These are phyloP conservation scores for Pongo pygmaeus DNA, from an alignment of 2,113 vertebrate species.

Conservation along the genomic window DNA sequence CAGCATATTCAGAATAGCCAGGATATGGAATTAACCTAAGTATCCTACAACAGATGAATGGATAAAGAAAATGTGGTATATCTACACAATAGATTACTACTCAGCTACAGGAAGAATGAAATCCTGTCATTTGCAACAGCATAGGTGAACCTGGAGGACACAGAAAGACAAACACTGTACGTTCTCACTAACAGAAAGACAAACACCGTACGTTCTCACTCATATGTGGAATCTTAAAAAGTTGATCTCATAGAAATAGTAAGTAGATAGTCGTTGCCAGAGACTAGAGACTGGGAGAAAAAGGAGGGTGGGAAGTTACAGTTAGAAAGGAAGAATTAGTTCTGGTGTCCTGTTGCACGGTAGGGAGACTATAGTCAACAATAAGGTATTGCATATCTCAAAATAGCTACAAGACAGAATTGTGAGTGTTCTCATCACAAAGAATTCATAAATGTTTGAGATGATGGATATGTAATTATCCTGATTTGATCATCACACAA, in stretches of 20 bases:
- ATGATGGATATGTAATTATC: not conserved
- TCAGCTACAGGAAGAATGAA: not conserved
- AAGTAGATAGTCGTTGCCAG: not conserved
- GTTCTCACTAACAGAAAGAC: not conserved
- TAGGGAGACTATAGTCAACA: not conserved
- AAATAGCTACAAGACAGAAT: not conserved
- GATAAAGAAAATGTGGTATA: not conserved
- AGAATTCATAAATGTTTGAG: not conserved
- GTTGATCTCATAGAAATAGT: not conserved
- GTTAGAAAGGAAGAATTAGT: not conserved
- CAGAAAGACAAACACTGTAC: not conserved
- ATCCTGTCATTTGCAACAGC: not conserved
- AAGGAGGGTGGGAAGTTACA: not conserved
- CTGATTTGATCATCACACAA: not conserved
- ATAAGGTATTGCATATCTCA: not conserved
- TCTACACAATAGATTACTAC: not conserved
- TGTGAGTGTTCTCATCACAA: not conserved
- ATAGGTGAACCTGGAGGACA: not conserved
- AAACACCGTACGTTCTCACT: not conserved
- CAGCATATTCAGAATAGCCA: not conserved
- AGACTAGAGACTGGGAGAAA: not conserved
- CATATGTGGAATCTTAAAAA: not conserved
- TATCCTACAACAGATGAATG: not conserved
- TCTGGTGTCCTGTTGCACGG: not conserved
- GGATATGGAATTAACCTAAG: not conserved